phyloP scores from a whole-genome alignment of 2,113 vertebrate genomes.

The Pseudorhombus dupliciocellatus region DNA sequence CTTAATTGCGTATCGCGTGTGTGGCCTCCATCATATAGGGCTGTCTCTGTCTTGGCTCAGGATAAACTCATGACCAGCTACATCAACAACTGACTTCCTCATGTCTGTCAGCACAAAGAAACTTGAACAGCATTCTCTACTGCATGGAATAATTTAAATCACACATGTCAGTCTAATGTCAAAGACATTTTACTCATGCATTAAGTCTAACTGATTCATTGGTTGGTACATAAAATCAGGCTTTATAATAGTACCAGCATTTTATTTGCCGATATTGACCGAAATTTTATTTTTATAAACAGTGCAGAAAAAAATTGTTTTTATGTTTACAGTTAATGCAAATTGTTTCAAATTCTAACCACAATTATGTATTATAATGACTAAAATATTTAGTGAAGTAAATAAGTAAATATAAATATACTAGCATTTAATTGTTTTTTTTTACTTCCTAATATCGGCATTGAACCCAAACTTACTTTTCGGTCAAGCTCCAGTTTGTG shows the following conservation, averaged over 20 bases:
- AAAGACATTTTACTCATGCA: background rate
- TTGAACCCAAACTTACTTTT: too few relatives aligned
- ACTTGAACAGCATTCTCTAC: background rate
- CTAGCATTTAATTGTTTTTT: too few relatives aligned
- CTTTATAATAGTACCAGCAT: too few relatives aligned
- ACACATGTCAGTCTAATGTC: background rate
- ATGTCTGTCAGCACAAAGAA: constrained; percentile 3
- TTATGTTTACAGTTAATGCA: too few relatives aligned
- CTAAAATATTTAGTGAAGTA: too few relatives aligned
- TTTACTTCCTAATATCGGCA: too few relatives aligned
- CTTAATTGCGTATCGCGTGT: constrained; percentile 7
- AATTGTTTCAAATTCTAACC: too few relatives aligned
- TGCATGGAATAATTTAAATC: background rate
- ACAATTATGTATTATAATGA: too few relatives aligned
- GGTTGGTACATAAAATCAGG: background rate
- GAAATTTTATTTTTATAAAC: too few relatives aligned
- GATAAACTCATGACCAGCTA: constrained; percentile 23
- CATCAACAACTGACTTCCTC: constrained; percentile 2
- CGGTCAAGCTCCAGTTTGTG: too few relatives aligned
- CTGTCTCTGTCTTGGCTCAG: constrained; percentile 33
- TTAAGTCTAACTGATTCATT: background rate
- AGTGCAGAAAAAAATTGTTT: too few relatives aligned
- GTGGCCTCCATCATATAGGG: constrained; percentile 19
- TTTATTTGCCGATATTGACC: too few relatives aligned
- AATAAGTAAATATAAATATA: background rate